Percentiles rank a stretch among this genome's conserved stretches.
These are phyloP conservation scores for Hippocampus zosterae DNA, from an alignment of 2,113 vertebrate genomes.

Conservation along the genomic window DNA sequence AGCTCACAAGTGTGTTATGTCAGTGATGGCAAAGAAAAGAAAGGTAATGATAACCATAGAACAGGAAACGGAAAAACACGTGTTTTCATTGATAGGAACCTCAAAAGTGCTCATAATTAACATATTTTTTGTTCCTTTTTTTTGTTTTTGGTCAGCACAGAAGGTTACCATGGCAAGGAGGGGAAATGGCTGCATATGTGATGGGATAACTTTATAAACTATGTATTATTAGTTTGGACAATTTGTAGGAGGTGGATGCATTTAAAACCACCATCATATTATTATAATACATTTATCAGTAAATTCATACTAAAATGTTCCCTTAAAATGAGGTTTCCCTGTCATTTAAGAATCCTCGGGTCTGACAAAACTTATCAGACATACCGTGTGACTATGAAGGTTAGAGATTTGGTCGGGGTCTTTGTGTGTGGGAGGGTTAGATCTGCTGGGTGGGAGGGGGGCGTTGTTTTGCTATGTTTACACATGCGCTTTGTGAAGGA, in stretches of 20 bases:
- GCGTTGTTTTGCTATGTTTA: neutral
- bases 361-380: neutral
- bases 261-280: neutral
- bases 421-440: neutral
- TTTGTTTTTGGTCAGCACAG: neutral
- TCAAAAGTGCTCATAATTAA: too few relatives aligned
- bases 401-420: neutral
- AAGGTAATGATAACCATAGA: too few relatives aligned
- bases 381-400: too few relatives aligned
- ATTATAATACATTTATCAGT: neutral
- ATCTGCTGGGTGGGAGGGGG: too few relatives aligned
- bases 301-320: neutral
- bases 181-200: too few relatives aligned
- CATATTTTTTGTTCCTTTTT: too few relatives aligned
- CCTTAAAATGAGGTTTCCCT: neutral
- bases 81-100: too few relatives aligned
- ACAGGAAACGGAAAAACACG: too few relatives aligned
- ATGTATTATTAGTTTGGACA: neutral
- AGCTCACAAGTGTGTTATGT: too few relatives aligned
- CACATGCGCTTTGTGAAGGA: slow-evolving; percentile 6
- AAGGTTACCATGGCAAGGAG: neutral
- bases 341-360: slow-evolving; percentile 1
- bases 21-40: too few relatives aligned
- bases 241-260: neutral
- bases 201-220: neutral